Evolutionary conservation across 2,888 invertebrate genomes (phyloP), one percentile per base, ranked within the genome.

Genomic region (Drosophila kanekoi): DNA sequence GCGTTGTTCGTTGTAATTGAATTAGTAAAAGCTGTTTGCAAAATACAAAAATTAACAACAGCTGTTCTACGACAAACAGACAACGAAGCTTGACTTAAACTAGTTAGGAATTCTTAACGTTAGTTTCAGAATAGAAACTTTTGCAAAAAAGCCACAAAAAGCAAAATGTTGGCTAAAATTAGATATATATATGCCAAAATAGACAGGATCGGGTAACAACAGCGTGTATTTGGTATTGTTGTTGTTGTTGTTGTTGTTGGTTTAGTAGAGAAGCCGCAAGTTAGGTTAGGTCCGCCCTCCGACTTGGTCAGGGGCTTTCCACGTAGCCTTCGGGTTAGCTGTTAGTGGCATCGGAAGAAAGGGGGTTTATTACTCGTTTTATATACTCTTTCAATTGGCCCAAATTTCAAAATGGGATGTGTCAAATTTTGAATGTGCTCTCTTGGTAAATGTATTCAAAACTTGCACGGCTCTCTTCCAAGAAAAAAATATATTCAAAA

Each of bases 101-200:
- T 66, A 66, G 41, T 66, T 60, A 45, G n/a, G 41, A 57, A 18
- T 41, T 45, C 53, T 74, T 57, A 59, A 44, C 20, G 18, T 49
- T 40, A 48, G 35, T 35, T 14, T 35, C 47, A 45, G 41, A 45
- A 18, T 20, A 54, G 37, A 45, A 57, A 73, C 41, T 40, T 45
- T 51, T 62, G 35, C 64, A 67, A 18, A 45, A 61, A 82, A 83
- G 86, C 88, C 74, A 71, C 82, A 80, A 87, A 87, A 83, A 85
- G 86, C 82, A 87, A 83, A 87, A 68, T 38, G 40, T 45, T 58
- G 67, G 49, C 32, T 43, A 71, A 54, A 75, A 23, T n/a, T n/a
- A n/a, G n/a, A n/a, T 45, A 37, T 9, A 20, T 33, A 32, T 18
- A 5, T 20, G 14, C 41, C 35, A 43, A 41, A 9, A 14, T 32